Conservation (phyloP, 2,888 invertebrate genomes). For the Eupeodes luniger region DNA sequence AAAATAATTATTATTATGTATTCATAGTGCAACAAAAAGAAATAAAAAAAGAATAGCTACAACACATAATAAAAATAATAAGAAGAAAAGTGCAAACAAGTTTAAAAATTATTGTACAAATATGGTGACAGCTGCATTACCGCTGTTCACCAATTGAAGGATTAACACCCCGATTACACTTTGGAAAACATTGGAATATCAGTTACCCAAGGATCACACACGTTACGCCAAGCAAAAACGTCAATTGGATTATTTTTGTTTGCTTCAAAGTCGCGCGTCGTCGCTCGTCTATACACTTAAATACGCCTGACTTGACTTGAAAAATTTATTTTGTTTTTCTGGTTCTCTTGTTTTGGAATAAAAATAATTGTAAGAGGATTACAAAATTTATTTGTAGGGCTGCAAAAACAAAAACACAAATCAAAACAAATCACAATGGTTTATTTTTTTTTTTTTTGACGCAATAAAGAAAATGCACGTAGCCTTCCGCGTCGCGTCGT, state of each 20-base stretch:
- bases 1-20: slow-evolving; percentile 15
- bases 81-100: slow-evolving; percentile 30
- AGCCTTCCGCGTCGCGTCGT: background rate
- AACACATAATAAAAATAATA: slow-evolving; percentile 4
- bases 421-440: slow-evolving; percentile 23
- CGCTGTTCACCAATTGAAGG: slow-evolving; percentile 62
- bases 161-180: slow-evolving; percentile 69
- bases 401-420: slow-evolving; percentile 1
- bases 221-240: slow-evolving; percentile 16
- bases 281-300: slow-evolving; percentile 15
- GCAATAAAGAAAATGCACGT: slow-evolving; percentile 67
- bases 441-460: slow-evolving; percentile 52
- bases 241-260: slow-evolving; percentile 75
- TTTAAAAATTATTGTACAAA: slow-evolving; percentile 32
- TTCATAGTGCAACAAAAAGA: slow-evolving; percentile 16
- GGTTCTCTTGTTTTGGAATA: slow-evolving; percentile 22
- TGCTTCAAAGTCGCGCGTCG: slow-evolving; percentile 53
- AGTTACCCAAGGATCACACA: slow-evolving; percentile 48
- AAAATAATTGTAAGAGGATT: slow-evolving; percentile 70
- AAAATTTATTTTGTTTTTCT: slow-evolving; percentile 25
- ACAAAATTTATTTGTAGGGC: slow-evolving; percentile 21
- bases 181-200: slow-evolving; percentile 65
- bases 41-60: slow-evolving; percentile 24
- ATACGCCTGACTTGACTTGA: slow-evolving; percentile 52
- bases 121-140: slow-evolving; percentile 69